Evolutionary conservation across 2,888 invertebrate species (phyloP), one percentile per base, ranked within the genome.

Genomic region (Amiota communis): DNA sequence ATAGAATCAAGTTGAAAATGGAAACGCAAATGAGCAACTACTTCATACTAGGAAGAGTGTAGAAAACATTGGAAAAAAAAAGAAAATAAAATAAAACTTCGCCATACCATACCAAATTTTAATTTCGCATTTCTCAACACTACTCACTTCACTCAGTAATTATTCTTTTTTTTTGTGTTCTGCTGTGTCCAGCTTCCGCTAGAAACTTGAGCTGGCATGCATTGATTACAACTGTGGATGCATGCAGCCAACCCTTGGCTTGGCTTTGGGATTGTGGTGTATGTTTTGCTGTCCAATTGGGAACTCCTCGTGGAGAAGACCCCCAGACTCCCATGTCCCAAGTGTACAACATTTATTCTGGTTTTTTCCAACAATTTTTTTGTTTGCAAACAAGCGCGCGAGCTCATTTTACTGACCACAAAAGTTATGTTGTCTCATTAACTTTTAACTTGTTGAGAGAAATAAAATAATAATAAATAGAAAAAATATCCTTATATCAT

Each of bases 351-450:
- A 71, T 63, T 71, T 71, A 71, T 71, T 74, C 61, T 49, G 46
- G 46, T 56, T 56, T 56, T 69, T 69, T 69, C 53, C 57, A 69
- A 23, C 11, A 68, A 4, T 12, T 59, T 69, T 53, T n/a, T 23
- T 56, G 56, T 70, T 23, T 23, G 10, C 46, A 15, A 57, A 53
- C 53, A 53, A 36, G 36, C 36, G 8, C 36, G 51, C 63, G 17
- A 76, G 75, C 84, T 84, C 81, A 84, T 85, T 84, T 85, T 73
- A 78, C 75, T 74, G 78, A 84, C 85, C 84, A 71, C 83, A 83
- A 80, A 85, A 84, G 84, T 85, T 84, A 84, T 85, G 84, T 81
- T 85, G 85, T 85, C 84, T 84, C 84, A 84, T 84, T 84, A 84
- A 84, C 84, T 84, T 84, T 85, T 84, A 84, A 77, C 85, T 85